Evolutionary conservation across 2,113 vertebrate species (phyloP).

Genomic region (Myocastor coypus): DNA sequence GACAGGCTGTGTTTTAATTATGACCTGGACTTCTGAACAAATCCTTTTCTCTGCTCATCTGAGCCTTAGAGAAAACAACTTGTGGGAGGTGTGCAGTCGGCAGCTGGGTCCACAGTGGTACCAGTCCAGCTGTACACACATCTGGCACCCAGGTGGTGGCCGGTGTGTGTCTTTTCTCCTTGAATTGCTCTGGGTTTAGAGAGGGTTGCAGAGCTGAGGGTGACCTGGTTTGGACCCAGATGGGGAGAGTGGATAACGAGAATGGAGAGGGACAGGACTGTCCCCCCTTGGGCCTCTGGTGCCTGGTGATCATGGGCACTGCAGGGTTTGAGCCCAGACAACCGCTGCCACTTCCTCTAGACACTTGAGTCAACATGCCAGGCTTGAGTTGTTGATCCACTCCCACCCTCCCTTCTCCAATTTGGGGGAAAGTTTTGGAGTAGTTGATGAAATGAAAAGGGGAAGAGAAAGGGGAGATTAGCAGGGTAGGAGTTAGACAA

Average conservation of each 20-base stretch:
- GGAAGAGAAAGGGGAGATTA: neutral
- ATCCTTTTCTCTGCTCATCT: conserved; percentile 48
- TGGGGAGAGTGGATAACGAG: neutral
- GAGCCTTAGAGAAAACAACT: conserved; percentile 58
- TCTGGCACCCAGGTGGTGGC: conserved; percentile 68
- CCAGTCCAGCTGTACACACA: conserved; percentile 50
- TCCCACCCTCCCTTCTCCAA: neutral
- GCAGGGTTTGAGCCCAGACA: neutral
- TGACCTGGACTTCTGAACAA: conserved; percentile 73
- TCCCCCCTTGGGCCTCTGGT: accelerated
- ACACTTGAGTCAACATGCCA: conserved; percentile 4
- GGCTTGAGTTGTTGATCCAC: conserved; percentile 19
- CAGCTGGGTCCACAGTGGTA: conserved; percentile 67
- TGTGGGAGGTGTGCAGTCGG: neutral
- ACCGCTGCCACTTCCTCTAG: neutral
- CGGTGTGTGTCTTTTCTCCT: neutral
- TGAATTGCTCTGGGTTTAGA: neutral
- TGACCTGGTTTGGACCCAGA: neutral
- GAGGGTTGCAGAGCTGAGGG: neutral
- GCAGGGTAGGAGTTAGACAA: neutral
- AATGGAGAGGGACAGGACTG: neutral
- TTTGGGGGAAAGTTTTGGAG: neutral
- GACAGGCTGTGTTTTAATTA: conserved; percentile 78
- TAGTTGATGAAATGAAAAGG: neutral
- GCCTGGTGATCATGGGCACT: neutral